Evolutionary conservation across 2,797 vertebrate genomes (phyloP), one percentile per base, ranked within the genome.

Genomic region (Anisognathus igniventris): DNA sequence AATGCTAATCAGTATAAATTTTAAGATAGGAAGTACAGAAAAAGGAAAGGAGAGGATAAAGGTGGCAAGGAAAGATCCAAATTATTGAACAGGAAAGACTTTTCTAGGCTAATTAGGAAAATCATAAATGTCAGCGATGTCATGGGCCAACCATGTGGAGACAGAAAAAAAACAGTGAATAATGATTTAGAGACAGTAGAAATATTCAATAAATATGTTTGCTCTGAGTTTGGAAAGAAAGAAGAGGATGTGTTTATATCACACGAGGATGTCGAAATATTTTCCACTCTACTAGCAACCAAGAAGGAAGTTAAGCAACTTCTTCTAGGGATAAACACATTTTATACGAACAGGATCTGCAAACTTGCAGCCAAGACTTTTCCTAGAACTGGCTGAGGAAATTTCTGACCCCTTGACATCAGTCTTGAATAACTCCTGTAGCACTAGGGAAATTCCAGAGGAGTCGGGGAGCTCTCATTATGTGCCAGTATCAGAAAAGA

Each of bases 301-400:
- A 90, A 94, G 94, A 78, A 96, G 95, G 96, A 96, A 96, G 96
- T 96, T 96, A 96, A 96, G 95, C 96, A 96, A 96, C 89, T 89
- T 96, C 48, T 96, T 95, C 95, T 96, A 96, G 94, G 96, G 91
- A 95, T 96, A 96, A 96, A 95, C 96, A 96, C 51, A 92, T 96
- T 96, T 96, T 90, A 95, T 90, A 91, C 0, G 47, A 95, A 91
- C 72, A 96, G 87, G 82, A 94, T 96, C 93, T 92, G 72, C 57
- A 88, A 86, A 92, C 42, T 83, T 92, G 93, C 91, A 92, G 95
- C 95, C 94, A 96, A 96, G 72, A 86, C 42, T 93, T 86, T 95
- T 96, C 95, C 92, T 96, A 96, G 95, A 96, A 96, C 91, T 91
- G 91, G 95, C 95, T 95, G 91, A 96, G 86, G 92, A 96, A 93